A percentile compares a stretch with the other conserved stretches of the same genome.
Evolutionary conservation across 2,797 vertebrate genomes (phyloP).

Genomic region (Poeciliopsis infans): DNA sequence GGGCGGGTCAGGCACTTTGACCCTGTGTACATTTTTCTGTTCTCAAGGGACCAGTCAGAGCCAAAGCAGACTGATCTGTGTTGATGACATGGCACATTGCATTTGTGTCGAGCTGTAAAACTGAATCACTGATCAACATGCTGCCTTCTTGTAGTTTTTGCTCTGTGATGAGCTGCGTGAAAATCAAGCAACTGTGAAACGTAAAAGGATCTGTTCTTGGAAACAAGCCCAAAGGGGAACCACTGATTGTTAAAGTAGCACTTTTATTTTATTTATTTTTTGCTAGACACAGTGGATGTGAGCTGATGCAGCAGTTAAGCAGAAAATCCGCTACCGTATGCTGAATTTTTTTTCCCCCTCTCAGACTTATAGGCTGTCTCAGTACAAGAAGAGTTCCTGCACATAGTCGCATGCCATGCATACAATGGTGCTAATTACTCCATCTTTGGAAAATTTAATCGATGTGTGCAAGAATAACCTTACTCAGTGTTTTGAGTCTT

Average conservation of each 20-base stretch:
- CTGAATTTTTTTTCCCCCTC: conserved; percentile 22
- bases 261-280: conserved; percentile 15
- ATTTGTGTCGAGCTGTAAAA: conserved; percentile 14
- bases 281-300: not conserved
- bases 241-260: conserved; percentile 34
- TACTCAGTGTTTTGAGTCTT: conserved; percentile 9
- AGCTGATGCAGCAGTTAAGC: conserved; percentile 47
- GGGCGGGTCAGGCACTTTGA: conserved; percentile 38
- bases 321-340: conserved; percentile 22
- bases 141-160: conserved; percentile 1
- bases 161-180: not conserved
- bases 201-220: conserved; percentile 8
- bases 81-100: not conserved
- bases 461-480: conserved; percentile 4
- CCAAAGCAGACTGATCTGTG: conserved; percentile 1
- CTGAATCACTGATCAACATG: not conserved
- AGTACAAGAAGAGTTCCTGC: not conserved
- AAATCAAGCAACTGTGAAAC: conserved; percentile 27
- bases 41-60: not conserved
- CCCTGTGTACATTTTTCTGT: conserved; percentile 11
- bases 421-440: not conserved
- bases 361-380: conserved; percentile 26
- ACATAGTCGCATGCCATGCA: conserved; percentile 1
- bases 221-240: conserved; percentile 41
- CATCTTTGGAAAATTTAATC: conserved; percentile 1